These are phyloP conservation scores for Tapera naevia DNA, from an alignment of 2,797 vertebrate genomes.

Conservation along the genomic window DNA sequence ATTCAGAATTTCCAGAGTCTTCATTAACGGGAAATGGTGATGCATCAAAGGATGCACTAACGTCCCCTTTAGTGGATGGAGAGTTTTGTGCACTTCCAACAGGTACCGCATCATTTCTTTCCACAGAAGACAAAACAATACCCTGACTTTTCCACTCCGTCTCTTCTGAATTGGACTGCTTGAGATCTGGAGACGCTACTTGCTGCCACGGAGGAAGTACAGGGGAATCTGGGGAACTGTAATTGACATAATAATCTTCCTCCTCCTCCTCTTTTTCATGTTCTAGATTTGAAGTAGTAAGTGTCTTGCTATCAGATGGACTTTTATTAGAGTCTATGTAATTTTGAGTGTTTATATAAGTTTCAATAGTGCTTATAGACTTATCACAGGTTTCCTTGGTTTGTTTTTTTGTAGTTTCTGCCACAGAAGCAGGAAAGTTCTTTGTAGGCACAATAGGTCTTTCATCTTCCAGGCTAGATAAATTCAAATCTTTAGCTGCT, in stretches of 20 bases:
- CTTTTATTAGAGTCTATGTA: slow-evolving; percentile 28
- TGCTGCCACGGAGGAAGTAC: slow-evolving; percentile 88
- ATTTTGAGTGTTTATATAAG: slow-evolving; percentile 52
- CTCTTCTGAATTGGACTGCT: slow-evolving; percentile 45
- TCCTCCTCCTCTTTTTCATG: slow-evolving; percentile 65
- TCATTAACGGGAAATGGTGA: slow-evolving; percentile 59
- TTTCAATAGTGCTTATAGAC: slow-evolving; percentile 65
- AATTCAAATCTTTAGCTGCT: slow-evolving; percentile 57
- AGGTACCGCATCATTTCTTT: slow-evolving; percentile 22
- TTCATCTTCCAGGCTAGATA: slow-evolving; percentile 61
- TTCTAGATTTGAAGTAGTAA: slow-evolving; percentile 35
- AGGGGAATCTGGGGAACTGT: slow-evolving; percentile 82
- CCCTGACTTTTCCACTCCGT: slow-evolving; percentile 55
- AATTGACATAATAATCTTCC: slow-evolving; percentile 70
- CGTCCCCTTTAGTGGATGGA: slow-evolving; percentile 55
- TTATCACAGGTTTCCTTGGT: slow-evolving; percentile 70
- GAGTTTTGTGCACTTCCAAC: slow-evolving; percentile 51
- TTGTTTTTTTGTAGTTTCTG: slow-evolving; percentile 45
- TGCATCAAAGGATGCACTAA: slow-evolving; percentile 46
- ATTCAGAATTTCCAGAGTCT: slow-evolving; percentile 70
- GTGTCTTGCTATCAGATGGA: slow-evolving; percentile 62
- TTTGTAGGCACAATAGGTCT: slow-evolving; percentile 71
- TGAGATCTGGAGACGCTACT: slow-evolving; percentile 73
- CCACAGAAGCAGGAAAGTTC: slow-evolving; percentile 49
- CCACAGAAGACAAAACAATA: slow-evolving; percentile 46